Evolutionary conservation across 1,140 invertebrate species (phyloP), one percentile per base, ranked within the genome.

Genomic region (Anoplophora glabripennis): DNA sequence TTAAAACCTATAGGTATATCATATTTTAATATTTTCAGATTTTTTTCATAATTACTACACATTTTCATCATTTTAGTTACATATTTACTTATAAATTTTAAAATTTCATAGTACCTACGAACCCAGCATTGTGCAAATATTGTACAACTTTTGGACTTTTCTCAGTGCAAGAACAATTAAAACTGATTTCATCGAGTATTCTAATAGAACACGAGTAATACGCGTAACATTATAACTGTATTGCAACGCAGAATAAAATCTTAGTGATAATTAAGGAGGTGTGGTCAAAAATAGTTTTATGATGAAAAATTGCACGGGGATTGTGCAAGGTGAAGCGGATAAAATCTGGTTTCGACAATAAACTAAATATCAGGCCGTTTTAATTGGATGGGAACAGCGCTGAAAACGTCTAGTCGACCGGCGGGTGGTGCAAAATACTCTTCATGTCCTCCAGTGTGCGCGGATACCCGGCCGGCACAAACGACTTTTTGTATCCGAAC

Each of bases 401-500:
- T 37, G 36, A 42, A 53, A 63, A 44, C 47, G 45, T 53, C 59
- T 52, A 36, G 47, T 35, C 53, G 61, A 52, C 62, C 59, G 34
- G 53, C 63, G 65, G 65, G 65, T 67, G 65, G 63, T 67, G 65
- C 62, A 64, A 67, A 67, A 64, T 67, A 64, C 65, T 67, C 48
- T 51, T 42, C 35, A 46, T 46, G 44, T 28, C 21, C 21, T 28
- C 21, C 21, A 28, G 21, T 28, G 21, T 28, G 21, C 21, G 21
- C 21, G 21, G 21, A 28, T 28, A 28, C 21, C 21, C 21, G 21
- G 21, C 21, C 37, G 37, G 18, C 34, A 40, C 41, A 61, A 51
- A 44, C 59, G 55, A 40, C 33, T 57, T 61, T 65, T 63, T 59
- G 41, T 36, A 33, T 44, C 54, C 44, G 35, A 61, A 60, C 46